Percentiles rank a stretch among this genome's conserved stretches.
Conservation (phyloP, 2,113 vertebrate species). For the Pygoscelis antarcticus region DNA sequence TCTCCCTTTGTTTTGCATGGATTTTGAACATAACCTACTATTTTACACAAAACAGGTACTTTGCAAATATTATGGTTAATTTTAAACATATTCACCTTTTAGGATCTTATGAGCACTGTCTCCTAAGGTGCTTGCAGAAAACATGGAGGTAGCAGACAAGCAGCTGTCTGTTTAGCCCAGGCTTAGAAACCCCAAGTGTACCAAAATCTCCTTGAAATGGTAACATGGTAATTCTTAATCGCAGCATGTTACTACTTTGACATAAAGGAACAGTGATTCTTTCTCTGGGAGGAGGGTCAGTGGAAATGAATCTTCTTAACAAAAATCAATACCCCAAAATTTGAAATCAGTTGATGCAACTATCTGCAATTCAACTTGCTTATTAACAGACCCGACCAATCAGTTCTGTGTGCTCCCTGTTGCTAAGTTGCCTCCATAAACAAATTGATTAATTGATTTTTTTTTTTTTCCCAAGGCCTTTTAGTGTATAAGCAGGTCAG, state of each 20-base stretch:
- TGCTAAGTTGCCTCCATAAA: slow-evolving; percentile 74
- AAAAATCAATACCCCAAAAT: slow-evolving; percentile 73
- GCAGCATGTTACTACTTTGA: not conserved
- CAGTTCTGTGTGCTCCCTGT: slow-evolving; percentile 27
- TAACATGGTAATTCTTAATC: not conserved
- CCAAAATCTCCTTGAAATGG: slow-evolving; percentile 30
- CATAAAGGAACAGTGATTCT: slow-evolving; percentile 20
- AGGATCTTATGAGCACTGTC: not conserved
- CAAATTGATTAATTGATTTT: slow-evolving; percentile 76
- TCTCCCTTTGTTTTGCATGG: not conserved
- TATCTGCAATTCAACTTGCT: slow-evolving; percentile 64
- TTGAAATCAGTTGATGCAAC: slow-evolving; percentile 70
- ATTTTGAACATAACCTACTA: not conserved
- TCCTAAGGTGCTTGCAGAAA: not conserved
- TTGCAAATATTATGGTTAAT: not conserved
- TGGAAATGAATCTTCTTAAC: slow-evolving; percentile 65
- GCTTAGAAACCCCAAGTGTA: not conserved
- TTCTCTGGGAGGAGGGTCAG: slow-evolving; percentile 49
- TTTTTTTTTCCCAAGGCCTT: not conserved
- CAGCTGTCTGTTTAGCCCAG: not conserved
- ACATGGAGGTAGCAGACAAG: not conserved
- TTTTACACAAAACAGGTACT: not conserved
- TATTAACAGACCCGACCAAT: slow-evolving; percentile 64
- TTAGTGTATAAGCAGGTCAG: slow-evolving; percentile 66
- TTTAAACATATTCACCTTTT: not conserved